Evolutionary conservation across 2,797 vertebrate species (phyloP), one percentile per base, ranked within the genome.

Genomic region (Cossypha polioptera): DNA sequence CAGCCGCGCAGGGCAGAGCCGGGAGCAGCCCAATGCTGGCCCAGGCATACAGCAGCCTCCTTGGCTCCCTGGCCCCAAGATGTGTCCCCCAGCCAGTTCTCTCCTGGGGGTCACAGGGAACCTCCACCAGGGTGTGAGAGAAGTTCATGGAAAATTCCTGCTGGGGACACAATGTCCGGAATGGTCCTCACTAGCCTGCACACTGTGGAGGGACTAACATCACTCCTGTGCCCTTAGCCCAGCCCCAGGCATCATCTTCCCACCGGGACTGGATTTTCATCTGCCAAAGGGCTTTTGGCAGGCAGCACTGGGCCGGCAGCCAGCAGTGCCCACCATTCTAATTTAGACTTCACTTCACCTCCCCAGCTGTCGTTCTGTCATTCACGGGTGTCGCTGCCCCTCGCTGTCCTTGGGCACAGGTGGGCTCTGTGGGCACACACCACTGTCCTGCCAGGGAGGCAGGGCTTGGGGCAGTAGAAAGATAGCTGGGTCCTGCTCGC

Each of bases 31-130:
- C 4, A 2, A 2, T 0, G 18, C 57, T 61, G 58, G 45, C 69
- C 33, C 0, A 0, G 66, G 62, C 54, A 48, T 1, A 4, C 3
- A 11, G 38, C 61, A 72, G 35, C 63, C 5, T 2, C 51, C 61
- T 69, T 15, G 3, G 26, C 62, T 86, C 40, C 48, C 59, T 2
- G 15, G 35, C 63, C 47, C 20, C 1, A 1, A 13, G 24, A 51
- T 0, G 1, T 25, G n/a, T 76, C 29, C 47, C 47, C 38, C 4
- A 1, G 55, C 8, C 59, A 35, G 20, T 58, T 55, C 14, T 55
- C 47, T 89, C 67, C 36, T 22, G 36, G 31, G 8, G 9, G 18
- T 4, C 25, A 59, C 51, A 29, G 53, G 57, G 80, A 92, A 61
- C 61, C 62, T 61, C 57, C 26, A 10, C 3, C 9, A 38, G 36